Evolutionary conservation across 2,113 vertebrate species (phyloP), one percentile per base, ranked within the genome.

Genomic region (Danionella cerebrum): DNA sequence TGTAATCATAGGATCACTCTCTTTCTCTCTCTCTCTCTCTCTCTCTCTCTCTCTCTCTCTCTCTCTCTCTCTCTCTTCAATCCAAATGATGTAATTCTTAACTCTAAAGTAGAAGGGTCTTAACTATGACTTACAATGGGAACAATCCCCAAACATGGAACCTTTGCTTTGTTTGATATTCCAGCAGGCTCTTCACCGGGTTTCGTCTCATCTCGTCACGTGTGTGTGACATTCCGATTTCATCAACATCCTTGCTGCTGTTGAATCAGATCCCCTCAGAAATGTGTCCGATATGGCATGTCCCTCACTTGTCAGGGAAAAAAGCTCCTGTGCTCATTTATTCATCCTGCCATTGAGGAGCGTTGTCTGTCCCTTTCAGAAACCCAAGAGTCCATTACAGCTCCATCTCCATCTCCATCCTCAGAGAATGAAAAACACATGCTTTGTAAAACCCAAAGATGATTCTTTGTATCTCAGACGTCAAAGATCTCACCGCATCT

Each of bases 211-310:
- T 89, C 87, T 86, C 83, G 87, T 90, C 87, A 88, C 87, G 85
- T 83, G 84, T n/a, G n/a, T 80, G 84, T 84, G 87, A 86, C 84
- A 79, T 84, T 86, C 85, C 84, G 87, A 90, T 88, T 86, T 87
- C 86, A 89, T 90, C 88, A 89, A 86, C 85, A 87, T 87, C 83
- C 86, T 74, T 73, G 78, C 85, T 87, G 86, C 87, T 86, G 80
- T 85, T 81, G 83, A 89, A 89, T 89, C 86, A 89, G 87, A 89
- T 88, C 85, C 71, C 81, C 87, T 89, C 88, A 88, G 85, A 90
- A 90, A 87, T 84, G 87, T 81, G 84, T 78, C 66, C 76, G 81
- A 84, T 85, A 85, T 78, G 64, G 77, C 77, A 45, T 76, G 85
- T 88, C 86, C 83, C 85, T 87, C 84, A 85, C 83, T 86, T 87